Base-by-base conservation (phyloP, 2,113 vertebrate species). In the Rhipidura dahli region DNA sequence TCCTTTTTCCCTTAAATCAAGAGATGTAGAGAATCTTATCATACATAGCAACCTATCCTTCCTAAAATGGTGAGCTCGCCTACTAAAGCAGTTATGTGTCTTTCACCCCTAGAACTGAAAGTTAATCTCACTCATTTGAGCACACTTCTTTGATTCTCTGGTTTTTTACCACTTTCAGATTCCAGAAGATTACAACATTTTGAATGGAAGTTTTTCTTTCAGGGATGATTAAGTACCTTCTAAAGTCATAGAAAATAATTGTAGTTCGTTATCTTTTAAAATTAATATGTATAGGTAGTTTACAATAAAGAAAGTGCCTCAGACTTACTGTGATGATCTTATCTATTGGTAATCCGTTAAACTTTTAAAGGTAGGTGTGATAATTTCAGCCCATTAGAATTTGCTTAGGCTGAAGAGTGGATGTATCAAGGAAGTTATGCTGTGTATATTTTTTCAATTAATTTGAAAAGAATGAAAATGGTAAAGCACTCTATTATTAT, bases 371-470 rank as follows among this genome's bases (percentile, higher is more conserved):
- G 33, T 19, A 85, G 59, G 50, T 54, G 18, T 42, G 39, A 56
- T 66, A 64, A 73, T 59, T 93, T 91, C 50, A 70, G 27, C 19
- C 44, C 69, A 50, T 77, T 87, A 83, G n/a, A 91, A 95, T 40
- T 63, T 90, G 10, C 51, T 87, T 57, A 44, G 37, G 60, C 30
- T 31, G 21, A 94, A 75, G 65, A 71, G 28, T 66, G 24, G 40
- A 54, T 68, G 10, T 28, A 79, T 76, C 54, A 77, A 65, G 60
- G 50, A 93, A 86, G 50, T 54, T 89, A 88, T 2, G 13, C 20
- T 82, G 60, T 54, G 75, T 82, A 64, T 66, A 89, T 90, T 95
- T 95, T 81, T 95, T 94, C 64, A 96, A 80, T 91, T 94, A 95
- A 93, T 91, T 95, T 61, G 73, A 87, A 95, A 85, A 92, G 72